Evolutionary conservation across 2,113 vertebrate species (phyloP).

Genomic region (Entosphenus tridentatus): DNA sequence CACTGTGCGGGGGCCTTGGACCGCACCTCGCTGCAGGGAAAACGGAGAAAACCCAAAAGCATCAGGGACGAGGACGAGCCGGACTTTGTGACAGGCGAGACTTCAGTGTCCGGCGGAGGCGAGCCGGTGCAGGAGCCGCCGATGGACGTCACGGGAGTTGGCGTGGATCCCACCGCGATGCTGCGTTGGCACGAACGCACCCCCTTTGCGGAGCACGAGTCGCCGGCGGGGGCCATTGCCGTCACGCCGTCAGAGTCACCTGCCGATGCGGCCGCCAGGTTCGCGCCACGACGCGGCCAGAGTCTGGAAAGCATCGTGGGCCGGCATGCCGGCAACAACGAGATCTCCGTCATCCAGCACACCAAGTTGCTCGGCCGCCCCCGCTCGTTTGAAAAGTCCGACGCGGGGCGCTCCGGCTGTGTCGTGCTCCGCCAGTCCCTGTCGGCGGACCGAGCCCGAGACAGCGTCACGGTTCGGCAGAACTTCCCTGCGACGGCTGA

Average conservation of each 20-base stretch:
- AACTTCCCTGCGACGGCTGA: neutral
- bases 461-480: neutral
- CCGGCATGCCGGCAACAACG: neutral
- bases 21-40: slow-evolving; percentile 64
- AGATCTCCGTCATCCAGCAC: slow-evolving; percentile 4
- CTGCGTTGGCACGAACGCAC: too few species aligned
- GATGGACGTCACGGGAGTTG: too few species aligned
- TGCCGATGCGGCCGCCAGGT: too few species aligned
- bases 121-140: too few species aligned
- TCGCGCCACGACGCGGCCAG: neutral
- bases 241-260: too few species aligned
- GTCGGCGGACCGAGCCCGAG: neutral
- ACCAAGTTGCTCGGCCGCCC: neutral
- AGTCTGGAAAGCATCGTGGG: neutral
- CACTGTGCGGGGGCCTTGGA: slow-evolving; percentile 60
- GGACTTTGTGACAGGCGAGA: slow-evolving; percentile 31
- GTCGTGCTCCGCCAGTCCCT: neutral
- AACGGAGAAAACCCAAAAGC: slow-evolving; percentile 82
- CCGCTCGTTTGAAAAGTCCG: neutral
- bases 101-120: too few species aligned
- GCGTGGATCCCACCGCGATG: too few species aligned
- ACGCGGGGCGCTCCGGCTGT: neutral
- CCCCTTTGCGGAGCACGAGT: too few species aligned
- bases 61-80: slow-evolving; percentile 81
- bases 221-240: too few species aligned